phyloP scores from a whole-genome alignment of 2,888 invertebrate genomes.

The Drosophila kanekoi region DNA sequence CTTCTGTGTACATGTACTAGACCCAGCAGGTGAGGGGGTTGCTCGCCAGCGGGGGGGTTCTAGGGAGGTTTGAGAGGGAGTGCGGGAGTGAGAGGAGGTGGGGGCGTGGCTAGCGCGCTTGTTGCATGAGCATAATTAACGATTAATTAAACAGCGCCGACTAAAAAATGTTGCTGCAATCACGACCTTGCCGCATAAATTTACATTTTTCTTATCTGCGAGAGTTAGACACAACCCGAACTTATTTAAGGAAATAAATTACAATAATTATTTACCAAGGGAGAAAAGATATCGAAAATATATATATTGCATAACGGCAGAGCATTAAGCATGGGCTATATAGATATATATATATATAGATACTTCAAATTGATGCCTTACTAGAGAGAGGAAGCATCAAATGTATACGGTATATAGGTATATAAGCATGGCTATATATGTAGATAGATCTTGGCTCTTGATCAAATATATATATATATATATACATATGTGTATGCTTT shows the following conservation, averaged over 20 bases:
- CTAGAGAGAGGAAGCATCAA: no score
- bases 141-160: conserved; percentile 70
- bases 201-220: conserved; percentile 12
- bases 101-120: conserved; percentile 43
- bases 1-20: conserved; percentile 78
- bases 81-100: not conserved
- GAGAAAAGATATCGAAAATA: no score
- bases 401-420: no score
- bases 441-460: no score
- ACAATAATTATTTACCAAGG: no score
- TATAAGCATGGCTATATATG: no score
- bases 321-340: no score
- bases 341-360: no score
- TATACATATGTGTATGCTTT: no score
- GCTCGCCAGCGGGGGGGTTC: not conserved
- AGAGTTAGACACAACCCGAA: not conserved
- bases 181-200: conserved; percentile 50
- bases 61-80: not conserved
- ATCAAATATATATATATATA: no score
- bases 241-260: not conserved
- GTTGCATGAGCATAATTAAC: conserved; percentile 72
- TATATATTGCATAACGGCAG: no score
- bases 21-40: conserved; percentile 65
- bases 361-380: no score
- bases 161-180: conserved; percentile 30